Evolutionary conservation across 1,140 invertebrate genomes (phyloP), one percentile per base, ranked within the genome.

Genomic region (Orchesella cincta): DNA sequence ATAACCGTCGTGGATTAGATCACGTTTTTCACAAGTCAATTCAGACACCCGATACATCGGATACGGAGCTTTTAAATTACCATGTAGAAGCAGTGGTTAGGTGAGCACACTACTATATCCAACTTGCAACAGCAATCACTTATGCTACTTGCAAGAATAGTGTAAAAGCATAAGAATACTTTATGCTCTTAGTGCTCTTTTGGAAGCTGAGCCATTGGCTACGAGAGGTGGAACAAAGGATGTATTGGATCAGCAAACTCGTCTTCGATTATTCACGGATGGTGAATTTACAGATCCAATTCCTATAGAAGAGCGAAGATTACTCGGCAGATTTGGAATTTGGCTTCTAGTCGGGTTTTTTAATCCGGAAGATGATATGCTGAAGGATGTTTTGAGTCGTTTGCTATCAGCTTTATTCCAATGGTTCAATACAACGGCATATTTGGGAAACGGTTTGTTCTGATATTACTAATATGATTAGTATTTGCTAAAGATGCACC

Each of bases 341-440:
- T 99, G 97, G 96, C 85, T 99, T 76, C 89, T 99, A 80, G 94
- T 98, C 36, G 95, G 96, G 52, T 89, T 98, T 78, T 98, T 96
- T 86, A 93, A 93, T 14, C 94, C 95, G 26, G 92, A 91, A 77
- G 88, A 92, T 52, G 85, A 88, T 71, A 89, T 95, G n/a, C 92
- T 94, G 3, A 87, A 92, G 84, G 93, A 97, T 86, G 91, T 95
- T 36, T 88, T 99, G 39, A 96, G 96, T 26, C 88, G 97, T 81
- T 89, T 99, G 80, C 88, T 99, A 33, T 94, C 94, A 74, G 97
- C 97, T 89, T 89, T 99, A 74, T 99, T 99, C 88, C 96, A 99
- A 86, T 99, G 98, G 98, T 99, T 99, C 88, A 94, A 98, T 88
- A 93, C 96, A 78, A 98, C 97, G 36, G 95, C 96, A 12, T 97